Evolutionary conservation across 1,140 invertebrate species (phyloP).

Genomic region (Drosophila funebris): DNA sequence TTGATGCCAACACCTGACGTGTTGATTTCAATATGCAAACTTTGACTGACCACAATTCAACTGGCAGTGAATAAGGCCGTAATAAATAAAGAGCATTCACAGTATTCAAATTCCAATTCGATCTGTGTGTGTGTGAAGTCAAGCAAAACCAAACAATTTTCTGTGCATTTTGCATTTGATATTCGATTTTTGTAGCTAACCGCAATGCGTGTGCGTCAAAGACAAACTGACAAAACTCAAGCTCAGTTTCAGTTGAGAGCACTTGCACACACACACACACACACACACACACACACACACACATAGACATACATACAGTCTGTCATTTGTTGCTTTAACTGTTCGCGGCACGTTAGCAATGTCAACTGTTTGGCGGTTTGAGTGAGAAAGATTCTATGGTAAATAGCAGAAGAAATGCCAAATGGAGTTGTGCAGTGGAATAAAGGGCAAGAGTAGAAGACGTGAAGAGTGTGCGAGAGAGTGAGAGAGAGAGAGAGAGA

Average conservation of each 20-base stretch:
- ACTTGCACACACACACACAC: constrained; percentile 5
- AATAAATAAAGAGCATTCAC: background rate
- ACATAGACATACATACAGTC: constrained; percentile 33
- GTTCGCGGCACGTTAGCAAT: constrained; percentile 45
- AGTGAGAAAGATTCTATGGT: constrained; percentile 3
- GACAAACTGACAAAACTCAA: background rate
- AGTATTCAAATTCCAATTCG: background rate
- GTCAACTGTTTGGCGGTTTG: constrained; percentile 34
- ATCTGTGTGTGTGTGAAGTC: constrained; percentile 3
- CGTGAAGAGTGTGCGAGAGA: background rate
- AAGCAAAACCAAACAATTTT: constrained; percentile 34
- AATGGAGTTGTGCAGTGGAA: background rate
- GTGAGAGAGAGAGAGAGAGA: background rate
- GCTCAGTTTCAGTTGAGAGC: constrained; percentile 13
- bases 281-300: constrained; percentile 2
- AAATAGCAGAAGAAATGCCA: constrained; percentile 9
- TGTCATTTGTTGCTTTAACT: constrained; percentile 51
- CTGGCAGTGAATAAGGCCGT: background rate
- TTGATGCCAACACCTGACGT: background rate
- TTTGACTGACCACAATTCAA: background rate
- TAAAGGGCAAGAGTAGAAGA: background rate
- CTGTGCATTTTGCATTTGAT: constrained; percentile 23
- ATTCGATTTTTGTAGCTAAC: constrained; percentile 15
- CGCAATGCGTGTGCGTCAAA: constrained; percentile 3
- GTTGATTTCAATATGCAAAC: background rate